These are phyloP conservation scores for Rhynchopsitta pachyrhyncha DNA, from an alignment of 2,113 vertebrate species.

Conservation along the genomic window DNA sequence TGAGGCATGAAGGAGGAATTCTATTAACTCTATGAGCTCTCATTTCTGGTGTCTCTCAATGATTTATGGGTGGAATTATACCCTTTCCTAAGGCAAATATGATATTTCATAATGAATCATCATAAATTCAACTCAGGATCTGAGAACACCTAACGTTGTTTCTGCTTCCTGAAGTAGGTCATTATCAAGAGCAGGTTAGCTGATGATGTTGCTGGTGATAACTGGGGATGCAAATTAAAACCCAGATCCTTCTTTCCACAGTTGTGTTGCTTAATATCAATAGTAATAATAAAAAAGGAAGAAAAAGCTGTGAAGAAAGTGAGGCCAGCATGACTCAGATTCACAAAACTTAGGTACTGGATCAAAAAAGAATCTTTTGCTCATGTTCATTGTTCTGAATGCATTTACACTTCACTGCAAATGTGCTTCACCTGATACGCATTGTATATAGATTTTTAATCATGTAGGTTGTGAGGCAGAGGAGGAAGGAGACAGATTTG, in stretches of 20 bases:
- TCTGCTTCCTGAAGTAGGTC: background rate
- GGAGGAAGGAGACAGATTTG: background rate
- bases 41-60: background rate
- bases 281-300: background rate
- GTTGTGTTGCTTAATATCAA: background rate
- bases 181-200: background rate
- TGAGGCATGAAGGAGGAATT: background rate
- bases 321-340: background rate
- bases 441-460: slow-evolving; percentile 6
- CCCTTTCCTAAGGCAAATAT: background rate
- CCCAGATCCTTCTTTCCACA: background rate
- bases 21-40: background rate
- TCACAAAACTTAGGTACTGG: background rate
- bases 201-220: background rate
- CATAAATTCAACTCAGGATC: background rate
- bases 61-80: background rate
- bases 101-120: background rate
- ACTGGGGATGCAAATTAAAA: background rate
- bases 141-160: background rate
- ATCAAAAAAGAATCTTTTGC: background rate
- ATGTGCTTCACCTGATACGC: slow-evolving; percentile 10
- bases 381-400: background rate
- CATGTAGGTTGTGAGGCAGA: background rate
- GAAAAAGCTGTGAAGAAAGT: background rate
- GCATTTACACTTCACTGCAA: slow-evolving; percentile 19